Conservation (phyloP, 2,888 invertebrate genomes). For the Mythimna vitellina region DNA sequence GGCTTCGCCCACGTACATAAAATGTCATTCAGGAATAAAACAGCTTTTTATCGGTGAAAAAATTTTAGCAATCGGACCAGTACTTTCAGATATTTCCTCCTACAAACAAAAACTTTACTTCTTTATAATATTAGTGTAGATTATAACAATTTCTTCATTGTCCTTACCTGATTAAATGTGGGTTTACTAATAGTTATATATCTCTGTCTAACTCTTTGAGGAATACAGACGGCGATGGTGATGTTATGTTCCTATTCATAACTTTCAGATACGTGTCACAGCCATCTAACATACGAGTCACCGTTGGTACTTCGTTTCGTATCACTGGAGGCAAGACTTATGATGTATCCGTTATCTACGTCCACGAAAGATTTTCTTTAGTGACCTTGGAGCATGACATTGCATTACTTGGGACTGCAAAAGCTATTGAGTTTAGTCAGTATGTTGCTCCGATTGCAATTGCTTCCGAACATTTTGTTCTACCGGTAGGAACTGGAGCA, state of each 20-base stretch:
- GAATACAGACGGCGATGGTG: not conserved
- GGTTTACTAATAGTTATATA: no score
- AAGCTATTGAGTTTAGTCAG: slow-evolving; percentile 72
- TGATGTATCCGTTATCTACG: slow-evolving; percentile 71
- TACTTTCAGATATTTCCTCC: no score
- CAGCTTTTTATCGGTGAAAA: no score
- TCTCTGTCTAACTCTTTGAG: not conserved
- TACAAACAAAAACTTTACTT: no score
- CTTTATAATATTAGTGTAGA: no score
- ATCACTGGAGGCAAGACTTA: slow-evolving; percentile 78
- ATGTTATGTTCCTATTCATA: not conserved
- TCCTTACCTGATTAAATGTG: not conserved
- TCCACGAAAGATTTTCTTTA: slow-evolving; percentile 77
- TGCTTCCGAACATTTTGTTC: slow-evolving; percentile 67
- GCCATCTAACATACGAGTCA: slow-evolving; percentile 73
- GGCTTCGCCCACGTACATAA: no score
- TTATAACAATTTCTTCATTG: no score
- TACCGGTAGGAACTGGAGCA: slow-evolving; percentile 79
- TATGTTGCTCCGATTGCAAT: slow-evolving; percentile 73
- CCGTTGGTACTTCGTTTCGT: slow-evolving; percentile 79
- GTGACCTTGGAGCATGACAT: slow-evolving; percentile 81
- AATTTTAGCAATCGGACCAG: no score
- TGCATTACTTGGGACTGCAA: slow-evolving; percentile 75
- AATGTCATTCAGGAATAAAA: no score
- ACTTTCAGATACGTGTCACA: slow-evolving; percentile 72